Base-by-base conservation (phyloP, 2,113 vertebrate species). In the Centropus bengalensis region DNA sequence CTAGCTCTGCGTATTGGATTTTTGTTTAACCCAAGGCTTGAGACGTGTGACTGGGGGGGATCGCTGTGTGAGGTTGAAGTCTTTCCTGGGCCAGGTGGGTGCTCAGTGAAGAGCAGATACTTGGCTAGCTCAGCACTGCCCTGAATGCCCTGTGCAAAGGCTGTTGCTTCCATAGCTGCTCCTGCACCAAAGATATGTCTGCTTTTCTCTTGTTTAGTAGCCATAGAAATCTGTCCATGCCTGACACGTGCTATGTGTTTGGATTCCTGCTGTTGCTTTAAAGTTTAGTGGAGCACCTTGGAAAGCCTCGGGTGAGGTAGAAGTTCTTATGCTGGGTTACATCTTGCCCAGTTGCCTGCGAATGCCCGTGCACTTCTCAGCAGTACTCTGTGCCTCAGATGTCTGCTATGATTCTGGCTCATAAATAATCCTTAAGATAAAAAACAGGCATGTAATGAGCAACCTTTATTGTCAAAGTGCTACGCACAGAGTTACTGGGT, bases 181-280 rank as follows among this genome's bases (percentile, higher is more conserved):
- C 32, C 54, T 0, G 0, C 3, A 5, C 56, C 62, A 51, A 7
- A 28, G 18, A 27, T 47, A 33, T 40, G 67, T 45, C 49, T 62
- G 49, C 10, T n/a, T n/a, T 82, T 28, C 75, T 80, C 55, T 44
- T 82, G 54, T 0, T 0, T 3, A 36, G 54, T 9, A 36, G n/a
- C n/a, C 30, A 10, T 44, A 69, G 67, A 24, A 47, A 54, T 27
- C 40, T 70, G 0, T 7, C 60, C 18, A 7, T 3, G 15, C 30
- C 10, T 27, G 38, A 66, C 38, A 33, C 1, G 0, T 70, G n/a
- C 33, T 56, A 19, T 2, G 2, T 0, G 0, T 86, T 38, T 76
- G 67, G 28, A 49, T 73, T 27, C 82, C 82, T 49, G 44, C 49
- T 66, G 40, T 13, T 24, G 78, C 14, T 12, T 45, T 88, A 40